Evolutionary conservation across 1,140 invertebrate species (phyloP).

Genomic region (Drosophila baimaii): DNA sequence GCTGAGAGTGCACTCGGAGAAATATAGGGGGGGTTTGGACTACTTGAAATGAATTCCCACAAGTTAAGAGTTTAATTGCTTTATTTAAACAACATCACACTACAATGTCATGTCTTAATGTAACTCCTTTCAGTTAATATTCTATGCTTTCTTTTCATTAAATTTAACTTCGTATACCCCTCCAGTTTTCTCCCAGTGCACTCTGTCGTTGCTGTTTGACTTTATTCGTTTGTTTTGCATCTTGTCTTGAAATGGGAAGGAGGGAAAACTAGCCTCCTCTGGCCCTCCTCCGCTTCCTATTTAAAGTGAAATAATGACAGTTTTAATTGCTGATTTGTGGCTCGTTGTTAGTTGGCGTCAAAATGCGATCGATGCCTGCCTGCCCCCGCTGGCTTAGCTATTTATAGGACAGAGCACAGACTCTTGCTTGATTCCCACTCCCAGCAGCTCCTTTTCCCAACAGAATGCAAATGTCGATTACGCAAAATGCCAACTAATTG

Average conservation of each 20-base stretch:
- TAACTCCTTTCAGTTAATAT: background rate
- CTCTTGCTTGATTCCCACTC: background rate
- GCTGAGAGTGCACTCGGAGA: slow-evolving; percentile 2
- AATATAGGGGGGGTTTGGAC: too few relatives aligned
- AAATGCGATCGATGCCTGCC: slow-evolving; percentile 52
- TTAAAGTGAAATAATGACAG: slow-evolving; percentile 81
- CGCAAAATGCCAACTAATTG: slow-evolving; percentile 75
- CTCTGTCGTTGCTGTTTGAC: background rate
- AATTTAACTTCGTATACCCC: background rate
- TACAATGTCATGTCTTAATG: too few relatives aligned
- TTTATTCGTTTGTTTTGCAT: slow-evolving; percentile 23
- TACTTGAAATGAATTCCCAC: too few relatives aligned
- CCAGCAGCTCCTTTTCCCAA: background rate
- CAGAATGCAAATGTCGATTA: slow-evolving; percentile 72
- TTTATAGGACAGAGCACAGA: slow-evolving; percentile 20
- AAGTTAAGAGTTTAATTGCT: too few relatives aligned
- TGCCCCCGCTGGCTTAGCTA: slow-evolving; percentile 31
- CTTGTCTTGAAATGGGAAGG: slow-evolving; percentile 7
- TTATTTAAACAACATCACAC: too few relatives aligned
- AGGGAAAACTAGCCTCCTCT: background rate
- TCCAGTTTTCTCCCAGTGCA: background rate
- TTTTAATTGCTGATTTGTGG: slow-evolving; percentile 76
- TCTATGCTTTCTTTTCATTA: background rate
- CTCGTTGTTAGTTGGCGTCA: slow-evolving; percentile 73
- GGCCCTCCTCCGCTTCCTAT: slow-evolving; percentile 38